Base-by-base conservation (phyloP, 2,888 invertebrate species). In the Julus scanicus region DNA sequence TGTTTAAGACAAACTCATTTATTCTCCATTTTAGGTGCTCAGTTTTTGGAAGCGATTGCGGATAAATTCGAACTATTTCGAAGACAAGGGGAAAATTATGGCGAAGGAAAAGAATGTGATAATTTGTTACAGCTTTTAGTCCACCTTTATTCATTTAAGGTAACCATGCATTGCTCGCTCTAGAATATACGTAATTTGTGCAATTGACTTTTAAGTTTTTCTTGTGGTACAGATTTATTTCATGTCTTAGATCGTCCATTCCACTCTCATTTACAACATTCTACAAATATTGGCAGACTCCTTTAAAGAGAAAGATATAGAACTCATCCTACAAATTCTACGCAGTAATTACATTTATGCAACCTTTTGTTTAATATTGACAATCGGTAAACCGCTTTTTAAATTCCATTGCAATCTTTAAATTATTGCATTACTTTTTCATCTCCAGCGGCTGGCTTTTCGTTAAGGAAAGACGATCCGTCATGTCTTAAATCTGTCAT, bases 111-210 rank as follows among this genome's bases (percentile, higher is more conserved):
- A 92, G 93, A 94, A 63, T 91, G 97, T 49, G 97, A 98, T 91
- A 98, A 98, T 92, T 91, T 96, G 0, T 93, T 97, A 0, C 93
- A 95, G 0, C 94, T 97, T 86, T 92, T 98, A 5, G 94, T 96
- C 0, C 95, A 97, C 91, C 92, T 98, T 88, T 98, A 97, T 91
- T 96, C 96, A 91, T 98, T 98, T 91, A 97, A 96, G 94, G 96
- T 96, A 91, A 91, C 88, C 86, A 63, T 1, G 2, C n/a, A 8
- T 63, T n/a, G 63, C 63, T 5, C 20, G n/a, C 8, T 63, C 63
- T 5, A 29, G 29, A 29, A 29, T 29, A 13, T 63, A 63, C n/a
- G 20, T 49, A 49, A 63, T 20, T 63, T 63, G 20, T 20, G 5
- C 6, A 20, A 8, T 63, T 6, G 5, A 20, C n/a, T 71, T 2